Base-by-base conservation (phyloP, 2,797 vertebrate genomes). In the Echiichthys vipera region DNA sequence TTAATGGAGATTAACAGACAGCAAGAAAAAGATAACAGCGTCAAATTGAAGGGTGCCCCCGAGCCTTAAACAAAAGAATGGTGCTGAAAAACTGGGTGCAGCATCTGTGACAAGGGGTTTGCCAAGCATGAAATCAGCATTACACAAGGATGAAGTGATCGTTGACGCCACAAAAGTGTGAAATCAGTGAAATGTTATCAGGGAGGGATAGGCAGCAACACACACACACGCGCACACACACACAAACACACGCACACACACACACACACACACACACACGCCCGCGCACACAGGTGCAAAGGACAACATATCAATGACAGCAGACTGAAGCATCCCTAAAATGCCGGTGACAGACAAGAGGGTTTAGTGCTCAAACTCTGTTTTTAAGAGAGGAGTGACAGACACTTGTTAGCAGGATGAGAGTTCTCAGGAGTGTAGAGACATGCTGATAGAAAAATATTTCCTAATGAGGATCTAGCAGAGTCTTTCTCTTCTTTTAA, bases 121-220 rank as follows among this genome's bases (percentile, higher is more conserved):
- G 69, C 55, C 77, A 25, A 64, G 80, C 78, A 70, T 85, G 71
- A 88, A 87, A 89, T 83, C 78, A 61, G 77, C 57, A 80, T 80
- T 77, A 83, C 74, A 36, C 72, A 18, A 83, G 55, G 70, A 83
- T 76, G 65, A 81, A 74, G 67, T 83, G 66, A 83, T 81, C 34
- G 36, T 78, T 65, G 77, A 39, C 25, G 53, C 65, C 46, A 43
- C 39, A 34, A 73, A 74, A 61, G 73, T 81, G 82, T 72, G 84
- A 84, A 83, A 86, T 84, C 71, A 70, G 82, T 72, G 84, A 84
- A 83, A 86, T 84, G 70, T 70, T 78, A 79, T 81, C 74, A 74
- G 42, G 71, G 71, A 34, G 45, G 61, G 32, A 73, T 37, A 27
- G 45, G 47, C 34, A 20, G 22, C 30, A 37, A 37, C 40, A 40